phyloP scores from a whole-genome alignment of 2,113 vertebrate species.

The Syngnathus floridae region DNA sequence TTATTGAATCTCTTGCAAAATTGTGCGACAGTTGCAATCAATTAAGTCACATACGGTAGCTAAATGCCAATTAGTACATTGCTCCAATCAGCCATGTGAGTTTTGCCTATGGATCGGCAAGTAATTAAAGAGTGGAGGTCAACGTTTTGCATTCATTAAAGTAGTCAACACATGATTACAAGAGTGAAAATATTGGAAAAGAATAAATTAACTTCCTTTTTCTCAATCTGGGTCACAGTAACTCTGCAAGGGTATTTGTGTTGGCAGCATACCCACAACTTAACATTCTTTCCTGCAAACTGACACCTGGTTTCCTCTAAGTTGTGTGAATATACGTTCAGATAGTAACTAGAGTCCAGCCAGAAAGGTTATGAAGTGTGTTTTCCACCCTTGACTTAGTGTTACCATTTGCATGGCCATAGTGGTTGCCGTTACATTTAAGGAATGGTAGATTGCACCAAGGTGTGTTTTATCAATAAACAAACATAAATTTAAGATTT shows the following conservation, averaged over 20 bases:
- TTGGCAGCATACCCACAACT: neutral
- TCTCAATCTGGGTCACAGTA: neutral
- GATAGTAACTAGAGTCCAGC: too few species aligned
- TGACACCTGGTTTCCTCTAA: neutral
- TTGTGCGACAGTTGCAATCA: slow-evolving; percentile 35
- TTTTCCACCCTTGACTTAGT: too few species aligned
- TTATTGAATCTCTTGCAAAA: slow-evolving; percentile 34
- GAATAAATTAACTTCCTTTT: neutral
- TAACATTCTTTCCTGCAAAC: neutral
- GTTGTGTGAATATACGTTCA: too few species aligned
- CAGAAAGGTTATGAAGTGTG: too few species aligned
- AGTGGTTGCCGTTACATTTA: too few species aligned
- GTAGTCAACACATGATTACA: slow-evolving; percentile 8
- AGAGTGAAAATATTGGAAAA: neutral
- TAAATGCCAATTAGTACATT: slow-evolving; percentile 47
- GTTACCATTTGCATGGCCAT: too few species aligned
- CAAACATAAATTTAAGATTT: too few species aligned
- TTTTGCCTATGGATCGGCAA: slow-evolving; percentile 46
- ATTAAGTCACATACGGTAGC: slow-evolving; percentile 22
- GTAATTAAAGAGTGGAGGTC: slow-evolving; percentile 51
- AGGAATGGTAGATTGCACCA: too few species aligned
- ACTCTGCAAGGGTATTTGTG: too few species aligned
- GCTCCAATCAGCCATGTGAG: slow-evolving; percentile 34
- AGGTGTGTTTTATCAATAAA: too few species aligned
- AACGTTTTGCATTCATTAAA: slow-evolving; percentile 45